Conservation (phyloP, 2,113 vertebrate genomes). For the Gallinago undulata region DNA sequence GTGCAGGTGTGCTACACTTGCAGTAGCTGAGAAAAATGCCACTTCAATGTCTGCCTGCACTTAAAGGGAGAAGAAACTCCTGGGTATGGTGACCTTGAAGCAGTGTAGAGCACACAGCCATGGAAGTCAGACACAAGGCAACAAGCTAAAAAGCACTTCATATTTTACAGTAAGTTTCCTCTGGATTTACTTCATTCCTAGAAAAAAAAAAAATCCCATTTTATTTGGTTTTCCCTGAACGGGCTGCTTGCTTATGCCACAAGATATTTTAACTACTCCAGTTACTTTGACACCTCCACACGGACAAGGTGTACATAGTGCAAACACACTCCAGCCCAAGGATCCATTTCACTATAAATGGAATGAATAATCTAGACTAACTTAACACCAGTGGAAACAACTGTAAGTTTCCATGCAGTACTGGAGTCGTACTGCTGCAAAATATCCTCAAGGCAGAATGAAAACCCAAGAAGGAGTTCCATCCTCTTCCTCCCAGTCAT, state of each 20-base stretch:
- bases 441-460: not conserved
- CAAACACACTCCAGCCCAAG: not conserved
- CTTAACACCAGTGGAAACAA: not conserved
- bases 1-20: not conserved
- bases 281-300: not conserved
- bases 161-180: not conserved
- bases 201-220: not conserved
- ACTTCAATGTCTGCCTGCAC: not conserved
- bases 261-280: not conserved
- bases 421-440: not conserved
- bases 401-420: too few relatives aligned
- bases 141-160: not conserved
- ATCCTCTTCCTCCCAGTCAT: not conserved
- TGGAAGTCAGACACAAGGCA: not conserved
- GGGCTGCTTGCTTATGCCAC: not conserved
- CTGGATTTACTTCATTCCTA: not conserved
- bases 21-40: not conserved
- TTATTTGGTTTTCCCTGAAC: not conserved
- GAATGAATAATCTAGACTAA: not conserved
- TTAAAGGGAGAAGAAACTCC: not conserved
- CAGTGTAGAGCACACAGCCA: not conserved
- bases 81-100: not conserved
- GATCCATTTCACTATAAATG: not conserved
- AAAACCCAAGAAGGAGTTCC: not conserved
- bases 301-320: not conserved